These are phyloP conservation scores for Agriopis leucophaearia DNA, from an alignment of 2,888 invertebrate species.

Conservation along the genomic window DNA sequence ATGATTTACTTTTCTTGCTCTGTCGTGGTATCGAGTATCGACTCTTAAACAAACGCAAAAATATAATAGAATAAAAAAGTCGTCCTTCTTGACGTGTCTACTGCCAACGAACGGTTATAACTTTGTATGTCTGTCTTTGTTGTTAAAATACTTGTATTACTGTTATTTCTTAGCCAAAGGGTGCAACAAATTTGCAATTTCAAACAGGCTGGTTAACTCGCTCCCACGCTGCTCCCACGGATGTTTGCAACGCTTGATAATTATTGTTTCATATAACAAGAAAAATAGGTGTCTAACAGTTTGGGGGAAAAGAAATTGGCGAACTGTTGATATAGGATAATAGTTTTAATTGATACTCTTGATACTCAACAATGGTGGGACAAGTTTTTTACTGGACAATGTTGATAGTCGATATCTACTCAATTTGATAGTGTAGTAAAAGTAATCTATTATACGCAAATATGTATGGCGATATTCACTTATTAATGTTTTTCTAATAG, in stretches of 20 bases:
- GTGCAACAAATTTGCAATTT: constrained; percentile 66
- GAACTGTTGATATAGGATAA: constrained; percentile 24
- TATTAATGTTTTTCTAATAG: no score
- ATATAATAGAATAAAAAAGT: no score
- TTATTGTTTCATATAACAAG: constrained; percentile 72
- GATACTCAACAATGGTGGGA: constrained; percentile 17
- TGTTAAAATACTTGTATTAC: no score
- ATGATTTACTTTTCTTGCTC: background rate
- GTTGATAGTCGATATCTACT: constrained; percentile 13
- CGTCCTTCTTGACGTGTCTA: no score
- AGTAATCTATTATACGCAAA: background rate
- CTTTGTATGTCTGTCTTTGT: no score
- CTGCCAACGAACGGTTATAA: no score
- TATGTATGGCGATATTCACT: no score
- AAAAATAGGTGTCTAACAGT: constrained; percentile 61
- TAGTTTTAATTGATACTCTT: constrained; percentile 12
- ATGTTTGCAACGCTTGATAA: constrained; percentile 50
- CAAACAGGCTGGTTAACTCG: constrained; percentile 57
- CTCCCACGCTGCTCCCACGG: constrained; percentile 64
- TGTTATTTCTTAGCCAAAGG: constrained; percentile 43
- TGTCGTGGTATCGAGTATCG: no score
- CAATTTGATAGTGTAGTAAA: background rate
- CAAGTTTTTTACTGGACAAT: constrained; percentile 42
- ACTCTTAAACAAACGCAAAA: no score
- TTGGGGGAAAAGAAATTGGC: constrained; percentile 21